Base-by-base conservation (phyloP, 2,113 vertebrate genomes). In the Oceanodroma tethys region DNA sequence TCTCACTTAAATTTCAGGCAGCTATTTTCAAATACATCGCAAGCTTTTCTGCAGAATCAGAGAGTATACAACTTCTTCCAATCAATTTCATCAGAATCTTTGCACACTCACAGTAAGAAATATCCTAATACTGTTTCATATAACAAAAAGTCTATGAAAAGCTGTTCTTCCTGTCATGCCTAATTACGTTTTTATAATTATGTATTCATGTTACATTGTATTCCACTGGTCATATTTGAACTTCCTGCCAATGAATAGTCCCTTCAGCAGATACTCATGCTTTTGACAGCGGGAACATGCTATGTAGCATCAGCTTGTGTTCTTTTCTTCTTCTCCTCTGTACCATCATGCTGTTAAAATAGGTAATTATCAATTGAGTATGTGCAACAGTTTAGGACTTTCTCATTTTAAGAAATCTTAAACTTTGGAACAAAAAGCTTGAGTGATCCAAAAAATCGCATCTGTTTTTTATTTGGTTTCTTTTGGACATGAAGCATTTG, bases 31-130 rank as follows among this genome's bases (percentile, higher is more conserved):
- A 98, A 98, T 59, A 99, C 99, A 45, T 99, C 99, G 1, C 98
- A 98, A 90, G 98, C 98, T 95, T 99, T 99, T 97, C 98, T 98
- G 73, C 98, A 98, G 98, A 99, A 97, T 95, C 98, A 98, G 66
- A 98, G 98, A 95, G 99, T 99, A 38, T 99, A 98, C 97, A 98
- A 97, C 97, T 99, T 99, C 97, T 99, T 99, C 95, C 98, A 97
- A 52, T 98, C 98, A 90, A 98, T 98, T 75, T 98, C 98, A 32
- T 97, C 98, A 36, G 99, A 98, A 93, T 97, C 98, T 84, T 95
- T 98, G 23, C 98, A 98, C 95, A 98, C 96, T 95, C 98, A 98
- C 97, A 98, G 99, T 99, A 98, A 99, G 99, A 97, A 91, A 82
- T 80, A 71, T 14, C 20, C 43, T 86, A 83, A 71, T 91, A 32